phyloP scores from a whole-genome alignment of 2,888 invertebrate genomes.

The Cerceris rybyensis region DNA sequence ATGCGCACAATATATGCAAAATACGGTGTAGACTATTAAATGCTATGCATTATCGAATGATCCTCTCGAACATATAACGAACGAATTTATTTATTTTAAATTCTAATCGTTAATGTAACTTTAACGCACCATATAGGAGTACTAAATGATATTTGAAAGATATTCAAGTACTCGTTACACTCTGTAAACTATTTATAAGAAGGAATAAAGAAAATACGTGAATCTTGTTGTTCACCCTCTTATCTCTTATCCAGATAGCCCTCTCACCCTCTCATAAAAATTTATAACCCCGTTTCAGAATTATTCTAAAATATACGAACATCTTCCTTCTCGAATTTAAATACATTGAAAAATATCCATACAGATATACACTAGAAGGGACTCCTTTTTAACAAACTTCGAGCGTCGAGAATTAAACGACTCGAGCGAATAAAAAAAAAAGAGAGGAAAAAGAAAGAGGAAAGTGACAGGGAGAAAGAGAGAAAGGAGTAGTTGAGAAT shows the following conservation, averaged over 20 bases:
- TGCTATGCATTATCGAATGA: not conserved
- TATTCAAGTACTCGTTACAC: not conserved
- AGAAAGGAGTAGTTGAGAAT: not conserved
- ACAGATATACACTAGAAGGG: not conserved
- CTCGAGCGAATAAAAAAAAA: not conserved
- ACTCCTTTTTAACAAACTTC: not conserved
- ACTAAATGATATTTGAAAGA: not conserved
- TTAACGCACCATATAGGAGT: not conserved
- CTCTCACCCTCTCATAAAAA: too few species aligned
- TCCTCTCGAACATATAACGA: not conserved
- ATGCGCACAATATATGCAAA: too few species aligned
- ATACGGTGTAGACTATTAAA: too few species aligned
- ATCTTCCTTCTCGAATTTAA: too few species aligned
- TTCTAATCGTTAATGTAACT: not conserved
- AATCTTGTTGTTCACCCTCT: too few species aligned
- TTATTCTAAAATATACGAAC: too few species aligned
- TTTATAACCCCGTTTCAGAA: too few species aligned
- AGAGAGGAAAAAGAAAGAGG: not conserved
- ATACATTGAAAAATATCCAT: too few species aligned
- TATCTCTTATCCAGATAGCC: too few species aligned
- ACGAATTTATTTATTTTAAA: slow-evolving; percentile 2
- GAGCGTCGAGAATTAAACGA: not conserved
- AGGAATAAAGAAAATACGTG: too few species aligned
- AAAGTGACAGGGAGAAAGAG: not conserved
- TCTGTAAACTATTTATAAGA: too few species aligned